A percentile compares a stretch with the other conserved stretches of the same genome.
These are phyloP conservation scores for Elachura formosa DNA, from an alignment of 2,113 vertebrate genomes.

Conservation along the genomic window DNA sequence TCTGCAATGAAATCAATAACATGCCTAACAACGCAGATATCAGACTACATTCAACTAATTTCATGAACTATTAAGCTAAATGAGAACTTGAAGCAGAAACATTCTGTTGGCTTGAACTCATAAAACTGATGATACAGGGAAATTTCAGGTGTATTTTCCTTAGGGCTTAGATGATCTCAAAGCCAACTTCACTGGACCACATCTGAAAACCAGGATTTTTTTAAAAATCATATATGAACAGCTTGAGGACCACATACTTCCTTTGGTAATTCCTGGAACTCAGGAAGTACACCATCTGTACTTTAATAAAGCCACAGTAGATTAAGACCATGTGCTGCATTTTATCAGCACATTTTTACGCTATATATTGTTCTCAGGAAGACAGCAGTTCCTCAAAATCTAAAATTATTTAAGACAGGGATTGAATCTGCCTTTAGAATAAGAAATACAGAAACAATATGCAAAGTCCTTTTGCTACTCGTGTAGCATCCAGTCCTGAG, in stretches of 20 bases:
- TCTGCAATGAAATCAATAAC: not conserved
- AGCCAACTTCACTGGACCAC: not conserved
- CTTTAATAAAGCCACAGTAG: slow-evolving; percentile 28
- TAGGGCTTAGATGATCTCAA: not conserved
- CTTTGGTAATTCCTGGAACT: slow-evolving; percentile 1
- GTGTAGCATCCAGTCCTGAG: not conserved
- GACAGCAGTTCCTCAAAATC: not conserved
- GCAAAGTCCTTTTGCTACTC: not conserved
- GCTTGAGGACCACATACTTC: slow-evolving; percentile 24
- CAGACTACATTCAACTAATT: not conserved
- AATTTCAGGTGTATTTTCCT: not conserved
- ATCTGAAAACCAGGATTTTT: not conserved
- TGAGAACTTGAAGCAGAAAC: not conserved
- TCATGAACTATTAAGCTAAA: not conserved
- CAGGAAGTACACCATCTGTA: slow-evolving; percentile 35
- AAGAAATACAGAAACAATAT: not conserved
- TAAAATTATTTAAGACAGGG: not conserved
- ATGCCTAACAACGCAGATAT: not conserved
- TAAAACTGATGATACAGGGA: not conserved
- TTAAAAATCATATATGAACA: not conserved
- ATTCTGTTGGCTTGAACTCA: not conserved
- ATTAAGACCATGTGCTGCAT: not conserved
- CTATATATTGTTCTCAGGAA: not conserved
- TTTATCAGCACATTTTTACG: not conserved
- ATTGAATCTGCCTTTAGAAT: not conserved